Evolutionary conservation across 1,140 invertebrate species (phyloP).

Genomic region (Hylyphantes graminicola): DNA sequence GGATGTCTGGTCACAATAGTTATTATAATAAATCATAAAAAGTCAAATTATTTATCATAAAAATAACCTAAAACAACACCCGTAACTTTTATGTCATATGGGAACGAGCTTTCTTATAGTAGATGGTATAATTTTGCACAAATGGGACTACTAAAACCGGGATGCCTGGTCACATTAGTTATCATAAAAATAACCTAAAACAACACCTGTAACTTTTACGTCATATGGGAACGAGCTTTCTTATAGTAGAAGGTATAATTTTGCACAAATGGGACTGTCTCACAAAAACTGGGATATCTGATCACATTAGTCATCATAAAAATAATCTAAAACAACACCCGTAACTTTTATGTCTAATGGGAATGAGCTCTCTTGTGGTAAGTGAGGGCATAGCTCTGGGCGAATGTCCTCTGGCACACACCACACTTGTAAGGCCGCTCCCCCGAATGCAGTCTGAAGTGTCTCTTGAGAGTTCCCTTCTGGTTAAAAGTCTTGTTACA

Average conservation of each 20-base stretch:
- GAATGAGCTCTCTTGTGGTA: constrained; percentile 59
- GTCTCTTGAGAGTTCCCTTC: not conserved
- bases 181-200: no score
- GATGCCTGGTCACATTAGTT: no score
- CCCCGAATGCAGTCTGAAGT: constrained; percentile 60
- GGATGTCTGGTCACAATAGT: no score
- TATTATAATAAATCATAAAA: no score
- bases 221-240: constrained; percentile 55
- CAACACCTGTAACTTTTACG: no score
- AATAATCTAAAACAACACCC: no score
- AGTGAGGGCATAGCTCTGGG: constrained; percentile 2
- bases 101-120: constrained; percentile 59
- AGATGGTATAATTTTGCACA: constrained; percentile 8
- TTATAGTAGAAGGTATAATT: constrained; percentile 5
- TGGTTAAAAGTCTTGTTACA: constrained; percentile 30
- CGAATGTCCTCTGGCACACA: constrained; percentile 17
- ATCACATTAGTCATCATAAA: no score
- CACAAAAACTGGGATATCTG: no score
- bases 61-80: no score
- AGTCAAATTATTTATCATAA: no score
- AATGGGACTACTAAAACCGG: not conserved
- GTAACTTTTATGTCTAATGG: no score
- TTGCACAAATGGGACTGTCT: constrained; percentile 1
- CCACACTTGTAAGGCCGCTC: constrained; percentile 48
- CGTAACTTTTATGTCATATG: no score